phyloP scores from a whole-genome alignment of 2,888 invertebrate genomes.

The Tortrix viridana region DNA sequence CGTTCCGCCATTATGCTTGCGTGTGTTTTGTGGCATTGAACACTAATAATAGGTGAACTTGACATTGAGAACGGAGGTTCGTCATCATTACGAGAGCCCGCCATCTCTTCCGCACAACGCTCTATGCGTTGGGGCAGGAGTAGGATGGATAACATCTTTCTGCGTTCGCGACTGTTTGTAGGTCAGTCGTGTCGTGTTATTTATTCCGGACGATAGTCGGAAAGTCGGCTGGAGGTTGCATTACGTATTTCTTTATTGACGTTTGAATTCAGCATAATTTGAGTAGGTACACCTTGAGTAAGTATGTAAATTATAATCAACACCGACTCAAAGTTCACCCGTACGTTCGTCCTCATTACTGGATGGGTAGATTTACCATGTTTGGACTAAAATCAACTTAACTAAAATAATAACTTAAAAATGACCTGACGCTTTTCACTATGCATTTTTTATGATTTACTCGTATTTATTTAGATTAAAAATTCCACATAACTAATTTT shows the following conservation, averaged over 20 bases:
- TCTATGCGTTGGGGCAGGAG: slow-evolving; percentile 56
- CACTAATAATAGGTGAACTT: slow-evolving; percentile 84
- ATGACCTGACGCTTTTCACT: too few species aligned
- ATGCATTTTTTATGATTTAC: too few species aligned
- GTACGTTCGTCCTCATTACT: too few species aligned
- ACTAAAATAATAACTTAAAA: too few species aligned
- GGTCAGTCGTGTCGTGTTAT: slow-evolving; percentile 81
- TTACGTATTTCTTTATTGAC: slow-evolving; percentile 67
- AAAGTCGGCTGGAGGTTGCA: slow-evolving; percentile 83
- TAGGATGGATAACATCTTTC: slow-evolving; percentile 70
- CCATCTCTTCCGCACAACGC: slow-evolving; percentile 67
- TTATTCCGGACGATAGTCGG: slow-evolving; percentile 82
- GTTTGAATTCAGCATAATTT: slow-evolving; percentile 59
- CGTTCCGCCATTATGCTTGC: slow-evolving; percentile 68
- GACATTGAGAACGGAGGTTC: slow-evolving; percentile 83
- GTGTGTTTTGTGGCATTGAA: slow-evolving; percentile 82
- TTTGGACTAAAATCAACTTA: too few species aligned
- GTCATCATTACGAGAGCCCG: slow-evolving; percentile 74
- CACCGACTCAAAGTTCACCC: slow-evolving; percentile 27
- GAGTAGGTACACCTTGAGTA: slow-evolving; percentile 39
- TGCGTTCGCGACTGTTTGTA: slow-evolving; percentile 78
- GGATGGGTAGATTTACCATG: too few species aligned
- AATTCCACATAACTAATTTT: too few species aligned
- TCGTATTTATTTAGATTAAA: too few species aligned
- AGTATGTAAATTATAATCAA: slow-evolving; percentile 50